Percentiles rank a stretch among this genome's conserved stretches.
Evolutionary conservation across 2,888 invertebrate genomes (phyloP).

Genomic region (Apotomis betuletana): DNA sequence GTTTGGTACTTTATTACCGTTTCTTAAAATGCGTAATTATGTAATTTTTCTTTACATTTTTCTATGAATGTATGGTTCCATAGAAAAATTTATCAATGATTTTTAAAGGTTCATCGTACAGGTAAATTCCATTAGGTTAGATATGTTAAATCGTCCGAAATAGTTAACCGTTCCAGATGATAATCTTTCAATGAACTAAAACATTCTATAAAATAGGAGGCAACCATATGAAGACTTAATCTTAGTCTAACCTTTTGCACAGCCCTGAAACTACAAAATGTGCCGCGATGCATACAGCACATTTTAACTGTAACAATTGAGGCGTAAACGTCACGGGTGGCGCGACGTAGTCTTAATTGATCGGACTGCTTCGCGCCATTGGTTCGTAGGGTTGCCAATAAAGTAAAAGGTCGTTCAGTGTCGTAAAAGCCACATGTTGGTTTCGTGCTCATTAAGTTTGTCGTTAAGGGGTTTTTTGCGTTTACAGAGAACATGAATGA

Average conservation of each 20-base stretch:
- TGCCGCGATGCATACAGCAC: constrained; percentile 10
- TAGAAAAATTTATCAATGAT: no score
- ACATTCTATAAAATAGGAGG: no score
- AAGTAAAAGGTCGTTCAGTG: constrained; percentile 41
- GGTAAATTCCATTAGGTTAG: no score
- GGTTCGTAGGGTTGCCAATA: constrained; percentile 43
- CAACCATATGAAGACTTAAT: neutral
- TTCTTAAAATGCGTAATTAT: no score
- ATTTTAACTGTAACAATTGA: constrained; percentile 32
- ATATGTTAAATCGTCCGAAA: no score
- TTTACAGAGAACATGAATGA: constrained; percentile 24
- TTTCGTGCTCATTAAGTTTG: constrained; percentile 37
- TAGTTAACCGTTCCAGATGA: no score
- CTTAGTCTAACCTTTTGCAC: constrained; percentile 20
- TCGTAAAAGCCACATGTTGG: constrained; percentile 41
- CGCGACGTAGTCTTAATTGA: constrained; percentile 51
- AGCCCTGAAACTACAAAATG: constrained; percentile 29
- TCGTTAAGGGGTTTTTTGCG: constrained; percentile 39
- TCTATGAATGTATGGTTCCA: no score
- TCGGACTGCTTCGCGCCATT: constrained; percentile 47
- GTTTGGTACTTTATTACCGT: no score
- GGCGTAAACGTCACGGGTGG: constrained; percentile 42
- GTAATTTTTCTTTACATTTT: no score
- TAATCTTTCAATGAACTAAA: no score
- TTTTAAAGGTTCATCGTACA: no score